Base-by-base conservation (phyloP, 2,113 vertebrate species). In the Saguinus imperator region DNA sequence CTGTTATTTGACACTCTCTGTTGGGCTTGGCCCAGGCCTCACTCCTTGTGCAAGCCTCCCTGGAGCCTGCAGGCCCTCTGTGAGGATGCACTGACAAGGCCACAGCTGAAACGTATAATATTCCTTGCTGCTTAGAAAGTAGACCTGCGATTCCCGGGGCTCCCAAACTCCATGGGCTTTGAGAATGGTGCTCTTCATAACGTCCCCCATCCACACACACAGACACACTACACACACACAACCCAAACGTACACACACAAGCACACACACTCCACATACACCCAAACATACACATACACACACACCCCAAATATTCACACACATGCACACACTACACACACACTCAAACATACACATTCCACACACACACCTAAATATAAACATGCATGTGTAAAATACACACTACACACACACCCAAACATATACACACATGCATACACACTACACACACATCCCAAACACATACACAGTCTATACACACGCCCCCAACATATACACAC, bases 1-100 rank as follows among this genome's bases (percentile, higher is more conserved):
- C 75, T 73, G 95, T 89, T 91, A 94, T 70, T 93, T 58, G 93
- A 94, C 83, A 85, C 96, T 83, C 40, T 91, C 79, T 61, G n/a
- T 66, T 93, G 75, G 75, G 80, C 68, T 95, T 89, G 79, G 89
- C 75, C 83, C 57, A 14, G 70, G 68, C 86, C 95, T 40, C 27
- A 2, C 72, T 79, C 52, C 52, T 64, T 43, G 52, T 81, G 66
- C 35, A 2, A 82, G 82, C 85, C 93, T 95, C 91, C 88, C 52
- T n/a, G 35, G 70, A 93, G 91, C 70, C 76, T 23, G 40, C 11
- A 14, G 75, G 64, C 68, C 58, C 32, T 79, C 48, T 87, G 88
- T 68, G 77, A 92, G 81, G 81, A 79, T 50, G 85, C 52, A 37
- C 87, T 21, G 29, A 45, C 61, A 45, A 64, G 61, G 82, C 89